Base-by-base conservation (phyloP, 2,113 vertebrate genomes). In the Geococcyx californianus region DNA sequence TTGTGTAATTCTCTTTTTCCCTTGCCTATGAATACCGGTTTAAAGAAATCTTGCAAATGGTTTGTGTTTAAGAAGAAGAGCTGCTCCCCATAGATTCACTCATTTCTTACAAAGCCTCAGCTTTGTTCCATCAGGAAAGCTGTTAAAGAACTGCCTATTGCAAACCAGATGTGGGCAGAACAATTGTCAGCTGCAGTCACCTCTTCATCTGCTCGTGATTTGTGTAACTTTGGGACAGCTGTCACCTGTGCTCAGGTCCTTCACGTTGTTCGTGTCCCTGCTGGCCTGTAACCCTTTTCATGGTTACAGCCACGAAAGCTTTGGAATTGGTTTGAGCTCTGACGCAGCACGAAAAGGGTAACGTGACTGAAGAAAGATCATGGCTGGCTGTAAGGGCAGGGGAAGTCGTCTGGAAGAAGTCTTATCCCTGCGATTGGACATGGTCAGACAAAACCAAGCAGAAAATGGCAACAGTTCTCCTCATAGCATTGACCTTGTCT, bases 361-460 rank as follows among this genome's bases (percentile, higher is more conserved):
- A 15, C 0, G 0, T 44, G 60, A 10, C 16, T 84, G 12, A 1
- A 29, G 69, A 23, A 15, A 40, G 67, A 3, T 7, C 44, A 34
- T 21, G 76, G 19, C 23, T 40, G 14, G 2, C 38, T 52, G 9
- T 14, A 25, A 55, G 56, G 51, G 7, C 8, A 11, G 16, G 36
- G 20, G 1, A 44, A 58, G 1, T 28, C 28, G 70, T 28, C 62
- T 44, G 72, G 55, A 54, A 54, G 16, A 62, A 66, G 15, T 20
- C 28, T 36, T 54, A 29, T 3, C 54, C 29, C 23, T 4, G n/a
- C 38, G 36, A 13, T 3, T 40, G 45, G 42, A 40, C 15, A 10
- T 5, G 16, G 20, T 5, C 15, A 11, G 66, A 54, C n/a, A 59
- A 87, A 66, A 26, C 45, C 28, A 9, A 56, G 20, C 68, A 69